Evolutionary conservation across 2,797 vertebrate species (phyloP).

Genomic region (Okamejei kenojei): DNA sequence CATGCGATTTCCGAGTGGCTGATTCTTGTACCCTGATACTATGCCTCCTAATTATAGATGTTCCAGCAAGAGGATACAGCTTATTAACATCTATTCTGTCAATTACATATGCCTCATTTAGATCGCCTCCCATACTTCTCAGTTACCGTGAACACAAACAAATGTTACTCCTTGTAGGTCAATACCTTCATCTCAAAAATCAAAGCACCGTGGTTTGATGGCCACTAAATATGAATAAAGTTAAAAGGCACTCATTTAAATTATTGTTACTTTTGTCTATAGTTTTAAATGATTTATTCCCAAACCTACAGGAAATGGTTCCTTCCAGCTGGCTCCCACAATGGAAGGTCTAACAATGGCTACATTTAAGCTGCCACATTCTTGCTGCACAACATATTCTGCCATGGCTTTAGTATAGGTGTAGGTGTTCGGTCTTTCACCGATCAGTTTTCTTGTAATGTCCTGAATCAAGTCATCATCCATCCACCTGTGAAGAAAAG

Average conservation of each 20-base stretch:
- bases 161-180: no score
- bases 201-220: no score
- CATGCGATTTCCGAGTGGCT: no score
- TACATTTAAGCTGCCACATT: constrained; percentile 80
- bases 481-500: constrained; percentile 79
- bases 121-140: no score
- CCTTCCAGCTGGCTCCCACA: constrained; percentile 96
- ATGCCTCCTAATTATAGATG: no score
- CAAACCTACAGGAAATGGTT: constrained; percentile 88
- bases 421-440: constrained; percentile 89
- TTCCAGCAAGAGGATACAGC: no score
- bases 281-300: background rate
- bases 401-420: constrained; percentile 92
- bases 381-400: constrained; percentile 86
- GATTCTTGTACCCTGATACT: no score
- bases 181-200: no score
- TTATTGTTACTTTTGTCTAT: background rate
- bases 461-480: constrained; percentile 82
- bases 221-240: no score
- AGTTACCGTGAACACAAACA: no score
- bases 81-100: no score
- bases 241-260: background rate
- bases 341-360: constrained; percentile 93
- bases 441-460: constrained; percentile 86
- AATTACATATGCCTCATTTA: no score